These are phyloP conservation scores for Halcyon smyrnensis DNA, from an alignment of 2,797 vertebrate genomes.

Conservation along the genomic window DNA sequence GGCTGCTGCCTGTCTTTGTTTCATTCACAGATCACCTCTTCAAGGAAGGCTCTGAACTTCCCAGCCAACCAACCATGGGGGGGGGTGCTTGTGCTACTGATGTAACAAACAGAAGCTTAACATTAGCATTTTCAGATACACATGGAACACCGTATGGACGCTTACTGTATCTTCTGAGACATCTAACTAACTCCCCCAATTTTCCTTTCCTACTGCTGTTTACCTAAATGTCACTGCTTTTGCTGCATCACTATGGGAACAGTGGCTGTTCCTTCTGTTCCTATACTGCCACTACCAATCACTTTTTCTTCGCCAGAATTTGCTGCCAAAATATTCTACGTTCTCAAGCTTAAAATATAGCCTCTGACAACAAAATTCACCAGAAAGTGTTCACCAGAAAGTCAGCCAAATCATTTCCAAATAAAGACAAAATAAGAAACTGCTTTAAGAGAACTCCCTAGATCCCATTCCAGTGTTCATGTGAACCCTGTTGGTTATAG, in stretches of 20 bases:
- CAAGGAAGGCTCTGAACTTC: background rate
- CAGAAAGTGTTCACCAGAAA: background rate
- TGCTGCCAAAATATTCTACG: conserved; percentile 34
- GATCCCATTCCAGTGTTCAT: background rate
- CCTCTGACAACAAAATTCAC: conserved; percentile 31
- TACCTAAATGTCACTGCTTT: conserved; percentile 57
- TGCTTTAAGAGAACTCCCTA: background rate
- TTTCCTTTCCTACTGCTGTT: conserved; percentile 54
- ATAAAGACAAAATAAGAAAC: conserved; percentile 18
- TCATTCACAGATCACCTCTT: background rate
- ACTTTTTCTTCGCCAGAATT: conserved; percentile 36
- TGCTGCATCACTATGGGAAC: conserved; percentile 60
- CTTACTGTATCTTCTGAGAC: conserved; percentile 35
- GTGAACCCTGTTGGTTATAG: background rate
- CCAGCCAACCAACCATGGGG: background rate
- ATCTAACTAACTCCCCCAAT: conserved; percentile 55
- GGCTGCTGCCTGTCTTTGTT: background rate
- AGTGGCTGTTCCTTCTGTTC: conserved; percentile 29
- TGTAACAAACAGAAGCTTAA: background rate
- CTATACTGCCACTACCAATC: conserved; percentile 29
- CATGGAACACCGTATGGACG: conserved; percentile 15
- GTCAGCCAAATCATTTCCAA: background rate
- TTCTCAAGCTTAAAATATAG: conserved; percentile 44
- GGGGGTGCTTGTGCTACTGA: background rate
- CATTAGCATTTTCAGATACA: conserved; percentile 37